Conservation (phyloP, 2,888 invertebrate genomes). For the Dinocampus coccinellae region DNA sequence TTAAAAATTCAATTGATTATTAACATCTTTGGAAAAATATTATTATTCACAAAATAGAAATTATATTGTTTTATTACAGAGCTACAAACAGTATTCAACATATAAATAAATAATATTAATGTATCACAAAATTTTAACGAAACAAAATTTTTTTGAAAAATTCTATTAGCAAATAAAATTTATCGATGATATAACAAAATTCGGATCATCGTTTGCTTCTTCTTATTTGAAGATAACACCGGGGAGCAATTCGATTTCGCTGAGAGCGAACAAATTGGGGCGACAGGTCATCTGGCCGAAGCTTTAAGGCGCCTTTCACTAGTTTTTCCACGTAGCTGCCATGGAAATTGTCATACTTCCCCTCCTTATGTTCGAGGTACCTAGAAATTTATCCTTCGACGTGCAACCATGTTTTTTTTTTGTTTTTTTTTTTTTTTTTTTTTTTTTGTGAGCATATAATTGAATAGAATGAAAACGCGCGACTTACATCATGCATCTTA, state of each 20-base stretch:
- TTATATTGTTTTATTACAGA: neutral
- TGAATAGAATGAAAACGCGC: constrained; percentile 25
- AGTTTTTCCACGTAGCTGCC: constrained; percentile 81
- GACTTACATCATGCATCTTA: constrained; percentile 25
- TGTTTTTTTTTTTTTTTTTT: constrained; percentile 57
- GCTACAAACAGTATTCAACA: neutral
- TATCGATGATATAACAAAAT: constrained; percentile 37
- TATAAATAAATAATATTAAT: constrained; percentile 5
- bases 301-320: constrained; percentile 72
- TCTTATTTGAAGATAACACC: constrained; percentile 68
- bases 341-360: constrained; percentile 79
- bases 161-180: constrained; percentile 4
- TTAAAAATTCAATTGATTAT: neutral
- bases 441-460: constrained; percentile 57
- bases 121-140: neutral
- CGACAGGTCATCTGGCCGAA: constrained; percentile 67
- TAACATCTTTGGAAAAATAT: neutral
- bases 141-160: constrained; percentile 10
- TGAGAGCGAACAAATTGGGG: constrained; percentile 67
- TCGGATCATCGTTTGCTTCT: constrained; percentile 62
- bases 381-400: constrained; percentile 66
- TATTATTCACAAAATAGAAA: neutral
- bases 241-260: constrained; percentile 69
- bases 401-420: constrained; percentile 62
- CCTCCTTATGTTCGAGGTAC: constrained; percentile 81